Conservation (phyloP, 2,113 vertebrate species). For the Todiramphus chloris region DNA sequence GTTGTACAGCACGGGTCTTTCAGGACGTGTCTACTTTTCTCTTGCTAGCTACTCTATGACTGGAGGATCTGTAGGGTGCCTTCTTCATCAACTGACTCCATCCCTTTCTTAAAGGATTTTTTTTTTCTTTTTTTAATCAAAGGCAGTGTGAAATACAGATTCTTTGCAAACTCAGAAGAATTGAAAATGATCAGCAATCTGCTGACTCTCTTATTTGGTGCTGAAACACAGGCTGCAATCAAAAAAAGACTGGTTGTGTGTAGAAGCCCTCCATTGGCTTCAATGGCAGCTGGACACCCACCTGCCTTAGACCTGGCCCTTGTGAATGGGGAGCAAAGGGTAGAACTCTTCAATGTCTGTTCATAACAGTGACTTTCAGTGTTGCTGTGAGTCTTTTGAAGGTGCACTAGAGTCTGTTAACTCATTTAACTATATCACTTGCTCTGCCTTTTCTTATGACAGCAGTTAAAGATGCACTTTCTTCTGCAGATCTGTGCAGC, state of each 20-base stretch:
- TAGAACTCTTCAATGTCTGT: not conserved
- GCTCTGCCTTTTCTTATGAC: not conserved
- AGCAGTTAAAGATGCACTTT: not conserved
- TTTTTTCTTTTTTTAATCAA: not conserved
- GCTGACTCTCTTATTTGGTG: not conserved
- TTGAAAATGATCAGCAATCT: not conserved
- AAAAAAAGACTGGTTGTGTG: not conserved
- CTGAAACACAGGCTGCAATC: not conserved
- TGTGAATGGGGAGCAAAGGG: not conserved
- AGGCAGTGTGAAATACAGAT: not conserved
- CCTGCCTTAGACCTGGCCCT: not conserved
- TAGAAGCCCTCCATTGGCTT: not conserved
- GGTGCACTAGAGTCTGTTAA: not conserved
- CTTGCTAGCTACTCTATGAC: fast-evolving
- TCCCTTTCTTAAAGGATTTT: not conserved
- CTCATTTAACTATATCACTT: not conserved
- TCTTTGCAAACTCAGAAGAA: not conserved
- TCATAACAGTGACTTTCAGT: not conserved
- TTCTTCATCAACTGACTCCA: not conserved
- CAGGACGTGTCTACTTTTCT: not conserved
- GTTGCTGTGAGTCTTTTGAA: not conserved
- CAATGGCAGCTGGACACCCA: not conserved
- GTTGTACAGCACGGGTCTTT: not conserved
- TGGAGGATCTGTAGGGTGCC: not conserved
- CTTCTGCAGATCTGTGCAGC: not conserved